Base-by-base conservation (phyloP, 2,797 vertebrate genomes). In the Lycodopsis pacificus region DNA sequence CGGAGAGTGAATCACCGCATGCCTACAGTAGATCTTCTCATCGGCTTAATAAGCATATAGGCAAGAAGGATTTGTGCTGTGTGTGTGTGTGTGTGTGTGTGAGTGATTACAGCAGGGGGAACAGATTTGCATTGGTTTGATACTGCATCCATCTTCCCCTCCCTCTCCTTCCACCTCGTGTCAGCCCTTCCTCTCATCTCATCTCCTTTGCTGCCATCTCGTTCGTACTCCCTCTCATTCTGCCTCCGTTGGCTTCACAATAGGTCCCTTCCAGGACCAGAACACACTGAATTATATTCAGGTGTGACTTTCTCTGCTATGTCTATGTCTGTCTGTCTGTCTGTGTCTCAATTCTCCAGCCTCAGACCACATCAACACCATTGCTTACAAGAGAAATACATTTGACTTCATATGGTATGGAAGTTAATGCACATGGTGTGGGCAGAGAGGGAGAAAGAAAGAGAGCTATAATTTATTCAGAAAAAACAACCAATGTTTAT, bases 101-200 rank as follows among this genome's bases (percentile, higher is more conserved):
- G 14, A 83, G 73, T 79, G 81, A 90, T 91, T 88, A 86, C 72
- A 81, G 66, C 46, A 42, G 30, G 48, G 54, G 64, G 70, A 65
- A 58, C 76, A 84, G 65, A 91, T 91, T 89, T 90, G 86, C 84
- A 91, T 80, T 78, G 83, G 84, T 88, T 92, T 90, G 83, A 85
- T 79, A 83, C 76, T 84, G 63, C 71, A 86, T 86, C 73, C 48
- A 83, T 91, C 77, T 80, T 65, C 67, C 46, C 51, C 57, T 75
- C 27, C 66, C 65, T 81, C 66, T 71, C 42, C 59, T 71, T 82
- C 66, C 63, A 66, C 67, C 76, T 81, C 66, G 63, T 81, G 63
- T 69, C 83, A 77, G 69, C 27, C 66, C 57, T 54, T 38, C 57
- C 22, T 65, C 76, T 54, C 36, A 20, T 25, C 64, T 83, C 73